A percentile compares a stretch with the other conserved stretches of the same genome.
Conservation (phyloP, 2,113 vertebrate species). For the Gorsachius goisagi region DNA sequence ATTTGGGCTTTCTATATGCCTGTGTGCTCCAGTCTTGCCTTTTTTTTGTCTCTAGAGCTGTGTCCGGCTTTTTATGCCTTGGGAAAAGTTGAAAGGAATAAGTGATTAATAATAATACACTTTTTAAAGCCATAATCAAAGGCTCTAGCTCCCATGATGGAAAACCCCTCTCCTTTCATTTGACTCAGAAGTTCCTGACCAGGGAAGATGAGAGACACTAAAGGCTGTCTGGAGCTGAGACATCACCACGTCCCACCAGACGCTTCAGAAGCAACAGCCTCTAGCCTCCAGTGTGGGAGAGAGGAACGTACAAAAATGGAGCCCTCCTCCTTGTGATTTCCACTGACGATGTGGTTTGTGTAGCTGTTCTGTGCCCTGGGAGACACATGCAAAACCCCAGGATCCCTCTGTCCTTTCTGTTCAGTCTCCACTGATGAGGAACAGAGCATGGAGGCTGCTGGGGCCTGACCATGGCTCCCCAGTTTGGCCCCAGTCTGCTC, state of each 20-base stretch:
- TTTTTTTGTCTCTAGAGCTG: not conserved
- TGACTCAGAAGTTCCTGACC: not conserved
- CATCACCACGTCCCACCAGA: not conserved
- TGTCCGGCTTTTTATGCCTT: not conserved
- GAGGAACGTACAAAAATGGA: fast-evolving
- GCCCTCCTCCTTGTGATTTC: not conserved
- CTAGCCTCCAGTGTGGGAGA: fast-evolving
- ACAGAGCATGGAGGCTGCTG: not conserved
- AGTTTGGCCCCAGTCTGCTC: not conserved
- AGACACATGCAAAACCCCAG: not conserved
- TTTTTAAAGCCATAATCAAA: not conserved
- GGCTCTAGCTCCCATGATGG: not conserved
- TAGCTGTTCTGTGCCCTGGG: not conserved
- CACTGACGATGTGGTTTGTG: not conserved
- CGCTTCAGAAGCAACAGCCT: not conserved
- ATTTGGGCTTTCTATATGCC: not conserved
- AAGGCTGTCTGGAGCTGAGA: not conserved
- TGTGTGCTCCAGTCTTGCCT: not conserved
- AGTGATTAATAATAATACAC: not conserved
- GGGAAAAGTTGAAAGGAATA: not conserved
- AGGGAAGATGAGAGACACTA: not conserved
- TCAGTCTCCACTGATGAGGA: not conserved
- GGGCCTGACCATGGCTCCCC: not conserved
- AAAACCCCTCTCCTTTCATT: not conserved
- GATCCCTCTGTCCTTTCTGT: not conserved